phyloP scores from a whole-genome alignment of 2,888 invertebrate species.

The Parnassius glacialis region DNA sequence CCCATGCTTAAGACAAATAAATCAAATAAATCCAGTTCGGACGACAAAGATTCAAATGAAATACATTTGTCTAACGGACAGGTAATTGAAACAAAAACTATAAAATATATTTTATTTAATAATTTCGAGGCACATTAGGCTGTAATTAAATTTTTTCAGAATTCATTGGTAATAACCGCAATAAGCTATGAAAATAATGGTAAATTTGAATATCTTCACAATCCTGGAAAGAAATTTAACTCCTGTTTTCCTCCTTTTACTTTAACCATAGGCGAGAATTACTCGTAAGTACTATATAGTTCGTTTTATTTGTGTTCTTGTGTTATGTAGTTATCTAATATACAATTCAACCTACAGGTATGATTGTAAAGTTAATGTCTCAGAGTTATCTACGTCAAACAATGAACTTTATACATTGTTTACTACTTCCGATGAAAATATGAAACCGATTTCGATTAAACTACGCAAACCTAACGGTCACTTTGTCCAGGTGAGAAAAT shows the following conservation, averaged over 20 bases:
- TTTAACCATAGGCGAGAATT: conserved; percentile 53
- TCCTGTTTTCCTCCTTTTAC: conserved; percentile 48
- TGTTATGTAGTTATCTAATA: not conserved
- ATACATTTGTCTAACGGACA: conserved; percentile 37
- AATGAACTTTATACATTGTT: conserved; percentile 52
- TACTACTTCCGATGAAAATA: conserved; percentile 42
- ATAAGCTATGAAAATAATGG: conserved; percentile 45
- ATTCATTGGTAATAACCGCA: conserved; percentile 40
- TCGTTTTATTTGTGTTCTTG: conserved; percentile 2
- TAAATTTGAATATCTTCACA: conserved; percentile 40
- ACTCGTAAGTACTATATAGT: conserved; percentile 46
- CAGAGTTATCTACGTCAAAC: conserved; percentile 38
- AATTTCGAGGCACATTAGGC: not conserved
- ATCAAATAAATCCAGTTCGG: conserved; percentile 4
- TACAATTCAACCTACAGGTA: conserved; percentile 41
- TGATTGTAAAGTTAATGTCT: conserved; percentile 49
- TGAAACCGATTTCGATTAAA: conserved; percentile 48
- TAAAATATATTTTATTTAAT: not conserved
- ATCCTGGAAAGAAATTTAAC: conserved; percentile 30
- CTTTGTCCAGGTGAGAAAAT: conserved; percentile 48
- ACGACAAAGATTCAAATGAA: conserved; percentile 39
- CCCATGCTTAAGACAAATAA: conserved; percentile 21
- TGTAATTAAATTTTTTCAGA: conserved; percentile 29
- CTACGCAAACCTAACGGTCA: conserved; percentile 51
- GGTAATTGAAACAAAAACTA: conserved; percentile 27